A percentile compares a stretch with the other conserved stretches of the same genome.
phyloP scores from a whole-genome alignment of 2,113 vertebrate species.

The Antennarius striatus region DNA sequence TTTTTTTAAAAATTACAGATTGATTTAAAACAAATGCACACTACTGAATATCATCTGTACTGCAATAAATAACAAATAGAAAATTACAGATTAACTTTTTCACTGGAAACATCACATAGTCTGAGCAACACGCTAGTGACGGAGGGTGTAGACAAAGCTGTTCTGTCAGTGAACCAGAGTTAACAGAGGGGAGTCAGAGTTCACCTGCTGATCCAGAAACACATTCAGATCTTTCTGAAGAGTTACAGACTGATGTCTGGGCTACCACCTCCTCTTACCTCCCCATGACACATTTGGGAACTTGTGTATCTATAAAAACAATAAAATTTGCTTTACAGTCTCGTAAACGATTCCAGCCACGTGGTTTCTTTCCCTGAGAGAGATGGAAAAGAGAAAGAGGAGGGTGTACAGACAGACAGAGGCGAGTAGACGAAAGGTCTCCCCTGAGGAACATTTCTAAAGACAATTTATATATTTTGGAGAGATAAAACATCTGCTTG shows the following conservation, averaged over 20 bases:
- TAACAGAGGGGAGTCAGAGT: constrained; percentile 34
- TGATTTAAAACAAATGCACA: constrained; percentile 11
- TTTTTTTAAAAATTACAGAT: constrained; percentile 17
- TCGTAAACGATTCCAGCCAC: constrained; percentile 47
- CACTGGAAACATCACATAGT: constrained; percentile 11
- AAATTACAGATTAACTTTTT: neutral
- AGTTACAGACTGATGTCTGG: constrained; percentile 47
- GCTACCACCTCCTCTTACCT: constrained; percentile 15
- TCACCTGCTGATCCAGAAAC: constrained; percentile 47
- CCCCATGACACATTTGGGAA: constrained; percentile 63
- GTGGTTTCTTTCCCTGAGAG: constrained; percentile 58
- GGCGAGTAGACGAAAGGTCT: constrained; percentile 64
- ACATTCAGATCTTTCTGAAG: constrained; percentile 18
- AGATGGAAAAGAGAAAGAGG: constrained; percentile 42
- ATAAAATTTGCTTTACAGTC: constrained; percentile 64
- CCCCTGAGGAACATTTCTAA: constrained; percentile 77
- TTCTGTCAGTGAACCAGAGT: constrained; percentile 27
- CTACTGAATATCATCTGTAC: neutral
- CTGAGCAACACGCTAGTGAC: neutral
- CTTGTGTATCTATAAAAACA: constrained; percentile 53
- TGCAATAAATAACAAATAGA: constrained; percentile 52
- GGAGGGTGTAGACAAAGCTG: constrained; percentile 12
- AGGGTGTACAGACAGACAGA: constrained; percentile 33
- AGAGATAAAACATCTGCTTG: constrained; percentile 78
- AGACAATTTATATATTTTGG: constrained; percentile 82